A percentile compares a stretch with the other conserved stretches of the same genome.
Evolutionary conservation across 2,797 vertebrate genomes (phyloP).

Genomic region (Staurois parvus): DNA sequence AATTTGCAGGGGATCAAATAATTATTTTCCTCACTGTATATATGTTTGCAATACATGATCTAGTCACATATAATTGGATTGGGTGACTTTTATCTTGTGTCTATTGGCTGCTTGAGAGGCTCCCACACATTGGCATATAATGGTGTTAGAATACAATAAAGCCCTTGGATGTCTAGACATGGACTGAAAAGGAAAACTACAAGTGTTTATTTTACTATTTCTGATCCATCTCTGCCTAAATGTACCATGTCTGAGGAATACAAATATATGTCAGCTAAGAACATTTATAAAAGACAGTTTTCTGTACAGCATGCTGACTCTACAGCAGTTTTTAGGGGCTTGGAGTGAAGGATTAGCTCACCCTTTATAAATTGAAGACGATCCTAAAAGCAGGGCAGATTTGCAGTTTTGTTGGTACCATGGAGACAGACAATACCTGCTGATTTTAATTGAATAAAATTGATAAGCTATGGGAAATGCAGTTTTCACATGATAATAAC

Average conservation of each 20-base stretch:
- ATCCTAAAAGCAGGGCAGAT: background rate
- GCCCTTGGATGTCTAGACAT: too few species aligned
- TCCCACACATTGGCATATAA: too few species aligned
- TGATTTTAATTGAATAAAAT: slow-evolving; percentile 41
- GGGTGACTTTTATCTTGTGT: too few species aligned
- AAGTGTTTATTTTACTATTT: background rate
- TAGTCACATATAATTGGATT: too few species aligned
- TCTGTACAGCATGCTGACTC: background rate
- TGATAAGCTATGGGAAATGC: background rate
- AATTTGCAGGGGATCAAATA: too few species aligned
- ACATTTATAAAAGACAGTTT: slow-evolving; percentile 10
- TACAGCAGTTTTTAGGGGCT: background rate
- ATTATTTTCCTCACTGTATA: too few species aligned
- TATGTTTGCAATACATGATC: too few species aligned
- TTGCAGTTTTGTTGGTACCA: background rate
- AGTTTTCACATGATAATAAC: slow-evolving; percentile 17
- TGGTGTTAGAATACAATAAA: too few species aligned
- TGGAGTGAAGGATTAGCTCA: background rate
- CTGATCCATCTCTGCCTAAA: slow-evolving; percentile 9
- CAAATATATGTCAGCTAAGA: background rate
- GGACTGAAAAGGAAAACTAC: too few species aligned
- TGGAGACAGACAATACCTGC: slow-evolving; percentile 41
- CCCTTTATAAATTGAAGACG: background rate
- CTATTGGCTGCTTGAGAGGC: too few species aligned
- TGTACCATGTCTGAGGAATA: background rate